Conservation (phyloP, 2,888 invertebrate genomes). For the Auanema freiburgensis region DNA sequence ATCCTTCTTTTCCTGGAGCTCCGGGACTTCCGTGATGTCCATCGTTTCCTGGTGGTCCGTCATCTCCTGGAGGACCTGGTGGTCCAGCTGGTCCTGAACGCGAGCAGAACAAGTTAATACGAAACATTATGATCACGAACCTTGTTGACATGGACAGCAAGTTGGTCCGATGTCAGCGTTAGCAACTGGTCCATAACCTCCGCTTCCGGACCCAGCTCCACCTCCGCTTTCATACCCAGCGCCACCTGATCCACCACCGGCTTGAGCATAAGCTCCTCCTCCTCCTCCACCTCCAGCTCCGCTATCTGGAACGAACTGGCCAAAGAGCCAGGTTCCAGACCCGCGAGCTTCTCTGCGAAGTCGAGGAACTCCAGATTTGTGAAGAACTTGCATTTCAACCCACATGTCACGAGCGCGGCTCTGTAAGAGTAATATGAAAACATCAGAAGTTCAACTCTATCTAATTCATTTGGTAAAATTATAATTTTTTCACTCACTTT, state of each 20-base stretch:
- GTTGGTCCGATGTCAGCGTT: constrained; percentile 42
- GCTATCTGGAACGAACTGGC: constrained; percentile 52
- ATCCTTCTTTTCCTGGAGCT: constrained; percentile 53
- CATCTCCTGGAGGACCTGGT: constrained; percentile 50
- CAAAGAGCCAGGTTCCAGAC: constrained; percentile 54
- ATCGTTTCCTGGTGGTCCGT: constrained; percentile 49
- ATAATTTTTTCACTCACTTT: constrained; percentile 33
- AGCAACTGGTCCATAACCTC: constrained; percentile 26
- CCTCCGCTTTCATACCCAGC: constrained; percentile 26
- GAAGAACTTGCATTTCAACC: constrained; percentile 63
- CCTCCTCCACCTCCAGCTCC: constrained; percentile 44
- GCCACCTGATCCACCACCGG: constrained; percentile 21
- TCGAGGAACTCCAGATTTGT: constrained; percentile 46
- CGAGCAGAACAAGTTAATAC: not conserved
- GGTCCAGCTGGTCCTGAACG: constrained; percentile 52
- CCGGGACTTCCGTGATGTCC: constrained; percentile 56
- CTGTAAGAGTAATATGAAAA: constrained; percentile 23
- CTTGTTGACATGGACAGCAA: constrained; percentile 56
- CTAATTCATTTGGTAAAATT: no score
- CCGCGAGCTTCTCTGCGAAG: constrained; percentile 32
- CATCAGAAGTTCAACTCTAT: no score
- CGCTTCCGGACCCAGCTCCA: constrained; percentile 28
- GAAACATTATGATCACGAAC: not conserved
- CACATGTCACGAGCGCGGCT: constrained; percentile 62
- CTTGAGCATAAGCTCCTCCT: constrained; percentile 9